These are phyloP conservation scores for Sebastes paucispinis DNA, from an alignment of 2,797 vertebrate species.

Conservation along the genomic window DNA sequence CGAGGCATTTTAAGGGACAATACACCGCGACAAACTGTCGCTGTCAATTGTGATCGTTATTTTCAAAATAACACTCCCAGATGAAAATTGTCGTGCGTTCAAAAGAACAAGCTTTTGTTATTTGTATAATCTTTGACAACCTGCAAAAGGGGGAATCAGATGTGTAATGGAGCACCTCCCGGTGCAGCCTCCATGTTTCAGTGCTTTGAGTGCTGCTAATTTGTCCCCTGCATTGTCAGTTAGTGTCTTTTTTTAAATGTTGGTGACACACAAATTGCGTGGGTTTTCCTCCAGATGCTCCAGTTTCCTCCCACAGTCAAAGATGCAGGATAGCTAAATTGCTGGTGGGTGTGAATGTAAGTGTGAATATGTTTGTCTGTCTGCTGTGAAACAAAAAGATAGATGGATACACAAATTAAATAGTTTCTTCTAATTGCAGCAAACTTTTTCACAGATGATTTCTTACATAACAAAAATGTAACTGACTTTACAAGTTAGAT, in stretches of 20 bases:
- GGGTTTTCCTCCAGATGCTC: slow-evolving; percentile 29
- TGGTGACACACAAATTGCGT: slow-evolving; percentile 23
- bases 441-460: background rate
- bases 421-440: background rate
- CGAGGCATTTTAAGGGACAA: slow-evolving; percentile 6
- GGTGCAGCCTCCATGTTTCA: slow-evolving; percentile 24
- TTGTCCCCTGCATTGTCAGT: slow-evolving; percentile 41
- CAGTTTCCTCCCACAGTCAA: slow-evolving; percentile 30
- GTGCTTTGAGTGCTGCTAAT: slow-evolving; percentile 37
- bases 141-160: slow-evolving; percentile 33
- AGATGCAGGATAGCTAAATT: background rate
- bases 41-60: slow-evolving; percentile 10
- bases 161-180: slow-evolving; percentile 41
- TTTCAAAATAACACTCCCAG: slow-evolving; percentile 19
- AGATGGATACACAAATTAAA: background rate
- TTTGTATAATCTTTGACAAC: slow-evolving; percentile 43
- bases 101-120: slow-evolving; percentile 29
- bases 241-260: slow-evolving; percentile 31
- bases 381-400: background rate
- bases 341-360: background rate
- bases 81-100: slow-evolving; percentile 17
- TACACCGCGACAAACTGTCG: background rate
- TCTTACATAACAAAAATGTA: background rate
- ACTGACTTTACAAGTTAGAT: background rate
- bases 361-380: slow-evolving; percentile 8